phyloP scores from a whole-genome alignment of 2,797 vertebrate genomes.

The Atherinosoma microstoma region DNA sequence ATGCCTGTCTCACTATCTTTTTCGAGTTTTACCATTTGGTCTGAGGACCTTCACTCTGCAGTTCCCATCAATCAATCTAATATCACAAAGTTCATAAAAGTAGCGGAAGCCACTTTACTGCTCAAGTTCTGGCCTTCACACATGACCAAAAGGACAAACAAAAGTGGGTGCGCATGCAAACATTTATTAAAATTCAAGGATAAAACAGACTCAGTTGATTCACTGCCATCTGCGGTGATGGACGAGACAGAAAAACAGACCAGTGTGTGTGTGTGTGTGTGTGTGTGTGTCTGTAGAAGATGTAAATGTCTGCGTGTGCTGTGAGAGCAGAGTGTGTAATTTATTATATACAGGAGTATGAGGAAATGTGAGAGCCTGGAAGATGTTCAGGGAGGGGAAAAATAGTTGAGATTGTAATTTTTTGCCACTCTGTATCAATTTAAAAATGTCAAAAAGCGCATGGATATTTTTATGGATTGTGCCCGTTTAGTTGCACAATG shows the following conservation, averaged over 20 bases:
- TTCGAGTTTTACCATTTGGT: not conserved
- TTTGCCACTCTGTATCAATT: not conserved
- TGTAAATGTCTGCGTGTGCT: constrained; percentile 6
- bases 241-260: constrained; percentile 29
- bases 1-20: not conserved
- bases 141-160: constrained; percentile 24
- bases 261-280: not conserved
- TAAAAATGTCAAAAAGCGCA: not conserved
- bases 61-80: not conserved
- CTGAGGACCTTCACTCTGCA: not conserved
- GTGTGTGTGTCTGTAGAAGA: not conserved
- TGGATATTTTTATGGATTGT: not conserved
- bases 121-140: constrained; percentile 3
- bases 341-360: constrained; percentile 3
- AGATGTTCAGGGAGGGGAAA: not conserved
- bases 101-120: not conserved
- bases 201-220: constrained; percentile 34
- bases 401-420: not conserved
- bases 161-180: not conserved
- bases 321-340: constrained; percentile 3
- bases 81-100: not conserved
- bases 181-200: constrained; percentile 42
- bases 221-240: constrained; percentile 37
- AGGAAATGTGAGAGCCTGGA: not conserved
- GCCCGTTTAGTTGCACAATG: not conserved